Percentiles rank a stretch among this genome's conserved stretches.
phyloP scores from a whole-genome alignment of 2,888 invertebrate genomes.

The Eupithecia insigniata region DNA sequence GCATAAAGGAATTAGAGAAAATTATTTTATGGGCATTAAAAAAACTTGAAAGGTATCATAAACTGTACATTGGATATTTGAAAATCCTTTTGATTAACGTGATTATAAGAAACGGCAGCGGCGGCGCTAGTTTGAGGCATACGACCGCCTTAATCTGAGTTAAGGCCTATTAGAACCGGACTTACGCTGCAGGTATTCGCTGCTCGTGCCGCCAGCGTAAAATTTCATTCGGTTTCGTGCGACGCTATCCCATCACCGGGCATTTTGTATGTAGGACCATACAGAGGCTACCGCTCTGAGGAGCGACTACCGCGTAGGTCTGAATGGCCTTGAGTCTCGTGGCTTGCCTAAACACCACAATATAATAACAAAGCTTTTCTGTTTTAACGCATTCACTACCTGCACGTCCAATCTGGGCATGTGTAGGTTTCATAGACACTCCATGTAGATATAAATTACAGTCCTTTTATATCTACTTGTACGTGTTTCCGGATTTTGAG shows the following conservation, averaged over 20 bases:
- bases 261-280: conserved; percentile 4
- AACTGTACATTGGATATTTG: too few relatives aligned
- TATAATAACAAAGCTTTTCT: not conserved
- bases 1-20: too few relatives aligned
- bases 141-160: too few relatives aligned
- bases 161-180: not conserved
- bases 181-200: not conserved
- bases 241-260: too few relatives aligned
- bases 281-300: not conserved
- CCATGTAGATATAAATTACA: not conserved
- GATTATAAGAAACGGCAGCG: too few relatives aligned
- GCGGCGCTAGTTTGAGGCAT: too few relatives aligned
- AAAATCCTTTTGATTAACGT: too few relatives aligned
- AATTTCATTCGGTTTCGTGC: not conserved
- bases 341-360: too few relatives aligned
- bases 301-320: not conserved
- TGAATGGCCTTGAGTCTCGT: not conserved
- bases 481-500: not conserved
- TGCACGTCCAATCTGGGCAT: not conserved
- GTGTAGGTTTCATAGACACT: not conserved
- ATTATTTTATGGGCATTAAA: too few relatives aligned
- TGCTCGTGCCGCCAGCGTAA: not conserved
- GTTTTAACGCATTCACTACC: not conserved
- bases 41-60: too few relatives aligned
- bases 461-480: not conserved